A percentile compares a stretch with the other conserved stretches of the same genome.
These are phyloP conservation scores for Oncorhynchus clarkii DNA, from an alignment of 2,113 vertebrate species.

Conservation along the genomic window DNA sequence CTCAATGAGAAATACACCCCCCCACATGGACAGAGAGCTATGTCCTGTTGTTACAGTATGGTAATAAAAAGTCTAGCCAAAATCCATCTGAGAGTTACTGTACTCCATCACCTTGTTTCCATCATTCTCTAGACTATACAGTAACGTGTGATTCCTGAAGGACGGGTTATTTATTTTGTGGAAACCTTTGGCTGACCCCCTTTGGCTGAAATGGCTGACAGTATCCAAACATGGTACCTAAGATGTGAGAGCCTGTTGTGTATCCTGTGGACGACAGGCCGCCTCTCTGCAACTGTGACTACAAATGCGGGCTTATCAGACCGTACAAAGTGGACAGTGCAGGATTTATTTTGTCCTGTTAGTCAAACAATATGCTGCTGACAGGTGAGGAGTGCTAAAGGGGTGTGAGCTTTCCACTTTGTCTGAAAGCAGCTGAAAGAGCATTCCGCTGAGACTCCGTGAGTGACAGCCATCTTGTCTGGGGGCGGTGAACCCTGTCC, in stretches of 20 bases:
- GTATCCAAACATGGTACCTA: slow-evolving; percentile 59
- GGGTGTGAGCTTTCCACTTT: background rate
- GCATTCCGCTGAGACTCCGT: background rate
- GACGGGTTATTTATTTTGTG: slow-evolving; percentile 31
- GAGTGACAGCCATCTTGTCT: background rate
- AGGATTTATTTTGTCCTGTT: slow-evolving; percentile 5
- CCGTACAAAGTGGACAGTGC: slow-evolving; percentile 33
- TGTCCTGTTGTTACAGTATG: background rate
- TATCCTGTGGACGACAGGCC: slow-evolving; percentile 40
- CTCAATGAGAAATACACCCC: slow-evolving; percentile 19
- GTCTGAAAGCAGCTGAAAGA: slow-evolving; percentile 3
- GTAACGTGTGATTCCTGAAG: slow-evolving; percentile 26
- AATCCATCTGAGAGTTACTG: slow-evolving; percentile 26
- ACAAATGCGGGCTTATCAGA: slow-evolving; percentile 50
- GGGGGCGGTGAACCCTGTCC: background rate
- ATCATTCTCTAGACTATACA: background rate
- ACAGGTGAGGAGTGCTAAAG: background rate
- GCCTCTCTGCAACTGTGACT: slow-evolving; percentile 20
- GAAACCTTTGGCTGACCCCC: slow-evolving; percentile 58
- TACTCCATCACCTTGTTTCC: slow-evolving; percentile 40
- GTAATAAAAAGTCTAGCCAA: slow-evolving; percentile 3
- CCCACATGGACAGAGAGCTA: background rate
- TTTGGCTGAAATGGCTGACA: slow-evolving; percentile 16
- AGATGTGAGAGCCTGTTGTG: slow-evolving; percentile 27
- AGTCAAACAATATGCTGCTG: slow-evolving; percentile 9